Percentiles rank a stretch among this genome's conserved stretches.
phyloP scores from a whole-genome alignment of 2,797 vertebrate species.

The Squalus acanthias region DNA sequence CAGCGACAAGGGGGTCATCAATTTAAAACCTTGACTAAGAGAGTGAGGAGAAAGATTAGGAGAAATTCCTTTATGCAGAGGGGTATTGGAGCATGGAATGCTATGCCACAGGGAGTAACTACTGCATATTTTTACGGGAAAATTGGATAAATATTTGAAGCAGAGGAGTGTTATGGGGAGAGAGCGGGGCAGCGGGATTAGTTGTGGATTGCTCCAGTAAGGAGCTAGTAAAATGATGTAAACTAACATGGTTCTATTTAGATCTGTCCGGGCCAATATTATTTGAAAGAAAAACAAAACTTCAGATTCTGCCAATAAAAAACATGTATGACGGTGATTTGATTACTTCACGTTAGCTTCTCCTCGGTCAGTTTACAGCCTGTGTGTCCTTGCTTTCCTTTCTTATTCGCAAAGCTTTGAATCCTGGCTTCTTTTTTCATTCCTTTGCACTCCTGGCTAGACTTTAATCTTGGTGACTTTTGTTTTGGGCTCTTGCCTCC shows the following conservation, averaged over 20 bases:
- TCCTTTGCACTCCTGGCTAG: constrained; percentile 52
- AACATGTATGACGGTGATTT: background rate
- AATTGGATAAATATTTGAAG: background rate
- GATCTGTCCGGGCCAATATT: background rate
- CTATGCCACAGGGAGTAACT: background rate
- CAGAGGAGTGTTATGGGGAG: background rate
- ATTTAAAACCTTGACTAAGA: background rate
- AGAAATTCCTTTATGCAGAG: background rate
- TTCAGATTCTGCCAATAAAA: background rate
- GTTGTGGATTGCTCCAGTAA: background rate
- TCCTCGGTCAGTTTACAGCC: background rate
- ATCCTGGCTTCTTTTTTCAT: background rate
- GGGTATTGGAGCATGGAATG: background rate
- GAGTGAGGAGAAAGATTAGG: background rate
- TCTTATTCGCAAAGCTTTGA: background rate
- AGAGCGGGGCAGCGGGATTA: background rate
- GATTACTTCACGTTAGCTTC: background rate
- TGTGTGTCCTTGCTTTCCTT: background rate
- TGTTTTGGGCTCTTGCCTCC: constrained; percentile 62
- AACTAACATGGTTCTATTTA: background rate
- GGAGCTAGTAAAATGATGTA: background rate
- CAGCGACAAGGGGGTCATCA: background rate
- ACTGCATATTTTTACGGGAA: background rate
- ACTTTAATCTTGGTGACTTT: constrained; percentile 58
- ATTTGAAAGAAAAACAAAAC: background rate